These are phyloP conservation scores for Amblyjoppa fuscipennis DNA, from an alignment of 2,888 invertebrate species.

Conservation along the genomic window DNA sequence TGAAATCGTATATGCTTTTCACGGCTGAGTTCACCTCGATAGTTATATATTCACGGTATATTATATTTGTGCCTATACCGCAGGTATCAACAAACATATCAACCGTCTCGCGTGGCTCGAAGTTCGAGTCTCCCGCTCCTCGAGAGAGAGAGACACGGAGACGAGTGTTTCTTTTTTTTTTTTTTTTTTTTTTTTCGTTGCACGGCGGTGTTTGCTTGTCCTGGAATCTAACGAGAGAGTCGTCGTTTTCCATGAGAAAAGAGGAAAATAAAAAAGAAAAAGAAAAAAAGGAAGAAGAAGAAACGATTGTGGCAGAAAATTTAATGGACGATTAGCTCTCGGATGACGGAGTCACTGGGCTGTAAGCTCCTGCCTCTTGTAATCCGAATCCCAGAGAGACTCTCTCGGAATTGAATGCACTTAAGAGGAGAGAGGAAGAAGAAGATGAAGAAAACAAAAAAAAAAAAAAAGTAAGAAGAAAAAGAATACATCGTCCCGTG, in stretches of 20 bases:
- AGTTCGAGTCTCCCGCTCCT: neutral
- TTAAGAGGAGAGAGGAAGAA: neutral
- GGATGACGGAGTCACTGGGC: slow-evolving; percentile 47
- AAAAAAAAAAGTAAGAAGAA: neutral
- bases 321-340: slow-evolving; percentile 66
- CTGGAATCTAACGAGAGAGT: slow-evolving; percentile 58
- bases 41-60: slow-evolving; percentile 46
- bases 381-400: slow-evolving; percentile 52
- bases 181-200: neutral
- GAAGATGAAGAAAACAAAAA: neutral
- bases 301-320: slow-evolving; percentile 28
- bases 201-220: slow-evolving; percentile 49
- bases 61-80: slow-evolving; percentile 28
- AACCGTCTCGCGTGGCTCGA: slow-evolving; percentile 33
- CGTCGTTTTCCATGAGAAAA: slow-evolving; percentile 22
- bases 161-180: neutral
- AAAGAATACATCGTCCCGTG: slow-evolving; percentile 4
- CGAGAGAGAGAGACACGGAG: neutral
- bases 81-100: slow-evolving; percentile 57
- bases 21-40: slow-evolving; percentile 67
- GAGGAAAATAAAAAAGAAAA: neutral
- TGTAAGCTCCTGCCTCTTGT: slow-evolving; percentile 19
- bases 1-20: slow-evolving; percentile 67
- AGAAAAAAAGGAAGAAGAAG: neutral
- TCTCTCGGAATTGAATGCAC: slow-evolving; percentile 15